These are phyloP conservation scores for Actinernus sp. DNA, from an alignment of 92 coral and sea anemone species.

Conservation along the genomic window DNA sequence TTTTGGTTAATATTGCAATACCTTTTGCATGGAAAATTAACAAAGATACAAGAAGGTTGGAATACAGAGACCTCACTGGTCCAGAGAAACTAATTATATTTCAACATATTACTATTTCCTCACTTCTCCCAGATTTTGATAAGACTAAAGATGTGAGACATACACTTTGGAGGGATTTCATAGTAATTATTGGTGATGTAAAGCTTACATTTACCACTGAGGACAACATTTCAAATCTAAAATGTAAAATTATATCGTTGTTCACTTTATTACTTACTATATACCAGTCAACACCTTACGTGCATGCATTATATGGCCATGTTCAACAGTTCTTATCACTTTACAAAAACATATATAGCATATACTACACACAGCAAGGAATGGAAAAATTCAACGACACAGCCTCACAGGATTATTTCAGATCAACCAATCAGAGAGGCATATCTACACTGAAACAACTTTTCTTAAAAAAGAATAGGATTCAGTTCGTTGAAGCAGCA, in stretches of 20 bases:
- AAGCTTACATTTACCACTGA: constrained; percentile 42
- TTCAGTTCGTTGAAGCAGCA: constrained; percentile 44
- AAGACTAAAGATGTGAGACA: constrained; percentile 30
- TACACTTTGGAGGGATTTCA: constrained; percentile 42
- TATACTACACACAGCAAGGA: constrained; percentile 42
- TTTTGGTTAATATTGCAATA: constrained; percentile 34
- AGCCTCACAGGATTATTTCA: constrained; percentile 47
- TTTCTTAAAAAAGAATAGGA: constrained; percentile 30
- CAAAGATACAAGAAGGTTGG: constrained; percentile 48
- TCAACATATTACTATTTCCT: constrained; percentile 34
- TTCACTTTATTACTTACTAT: constrained; percentile 3
- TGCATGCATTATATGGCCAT: constrained; percentile 50
- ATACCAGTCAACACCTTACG: constrained; percentile 25
- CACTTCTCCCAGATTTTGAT: constrained; percentile 38
- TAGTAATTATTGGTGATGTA: no score
- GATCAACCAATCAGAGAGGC: constrained; percentile 58
- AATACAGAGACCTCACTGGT: constrained; percentile 64
- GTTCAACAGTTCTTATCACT: constrained; percentile 32
- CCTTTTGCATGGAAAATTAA: constrained; percentile 44
- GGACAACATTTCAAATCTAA: constrained; percentile 19
- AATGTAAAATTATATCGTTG: constrained; percentile 14
- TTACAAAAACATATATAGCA: constrained; percentile 30
- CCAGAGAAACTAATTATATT: constrained; percentile 62
- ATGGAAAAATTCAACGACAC: no score
- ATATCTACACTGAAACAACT: constrained; percentile 29